phyloP scores from a whole-genome alignment of 1,140 invertebrate genomes.

The Orussus abietinus region DNA sequence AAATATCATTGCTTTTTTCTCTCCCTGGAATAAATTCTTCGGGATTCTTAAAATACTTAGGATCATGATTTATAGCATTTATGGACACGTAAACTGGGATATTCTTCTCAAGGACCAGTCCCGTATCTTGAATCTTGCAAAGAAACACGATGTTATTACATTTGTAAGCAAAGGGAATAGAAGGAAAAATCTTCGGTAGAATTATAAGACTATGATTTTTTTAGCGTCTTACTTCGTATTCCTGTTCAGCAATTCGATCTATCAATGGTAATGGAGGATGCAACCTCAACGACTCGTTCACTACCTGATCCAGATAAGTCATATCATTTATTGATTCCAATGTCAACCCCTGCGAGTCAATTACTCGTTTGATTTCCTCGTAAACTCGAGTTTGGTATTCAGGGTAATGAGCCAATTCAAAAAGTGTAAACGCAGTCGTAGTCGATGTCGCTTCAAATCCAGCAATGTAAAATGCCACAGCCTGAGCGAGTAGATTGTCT shows the following conservation, averaged over 20 bases:
- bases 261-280: slow-evolving; percentile 58
- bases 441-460: slow-evolving; percentile 58
- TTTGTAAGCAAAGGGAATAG: slow-evolving; percentile 4
- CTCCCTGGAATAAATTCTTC: slow-evolving; percentile 30
- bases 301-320: slow-evolving; percentile 27
- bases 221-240: slow-evolving; percentile 30
- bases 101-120: slow-evolving; percentile 43
- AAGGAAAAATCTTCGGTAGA: neutral
- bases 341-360: slow-evolving; percentile 21
- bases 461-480: slow-evolving; percentile 47
- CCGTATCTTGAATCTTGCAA: slow-evolving; percentile 40
- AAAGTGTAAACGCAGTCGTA: slow-evolving; percentile 46
- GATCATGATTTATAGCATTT: slow-evolving; percentile 46
- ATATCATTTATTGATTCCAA: slow-evolving; percentile 30
- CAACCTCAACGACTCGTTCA: slow-evolving; percentile 50
- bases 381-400: slow-evolving; percentile 46
- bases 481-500: slow-evolving; percentile 35
- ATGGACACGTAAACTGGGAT: slow-evolving; percentile 32
- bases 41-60: slow-evolving; percentile 32
- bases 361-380: slow-evolving; percentile 56
- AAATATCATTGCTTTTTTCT: slow-evolving; percentile 24
- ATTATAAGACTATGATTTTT: neutral
- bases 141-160: slow-evolving; percentile 6
- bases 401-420: slow-evolving; percentile 41
- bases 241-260: slow-evolving; percentile 45